phyloP scores from a whole-genome alignment of 2,113 vertebrate species.

The Steatornis caripensis region DNA sequence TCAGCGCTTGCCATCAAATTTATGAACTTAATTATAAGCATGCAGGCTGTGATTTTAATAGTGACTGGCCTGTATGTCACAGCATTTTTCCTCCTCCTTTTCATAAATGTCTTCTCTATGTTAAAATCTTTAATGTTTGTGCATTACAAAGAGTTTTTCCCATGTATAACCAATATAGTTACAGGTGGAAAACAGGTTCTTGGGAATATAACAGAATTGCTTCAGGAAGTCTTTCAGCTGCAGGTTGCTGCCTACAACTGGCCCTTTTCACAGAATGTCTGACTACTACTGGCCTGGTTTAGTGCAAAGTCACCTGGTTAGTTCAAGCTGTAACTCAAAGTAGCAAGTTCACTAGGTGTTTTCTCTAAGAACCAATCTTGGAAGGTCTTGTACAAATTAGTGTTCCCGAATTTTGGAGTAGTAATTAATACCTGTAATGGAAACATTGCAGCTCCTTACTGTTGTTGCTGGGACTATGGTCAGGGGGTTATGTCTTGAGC shows the following conservation, averaged over 20 bases:
- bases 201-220: not conserved
- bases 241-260: fast-evolving
- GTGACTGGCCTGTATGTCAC: not conserved
- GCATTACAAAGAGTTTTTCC: not conserved
- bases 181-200: not conserved
- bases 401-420: not conserved
- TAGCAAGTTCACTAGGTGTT: not conserved
- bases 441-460: not conserved
- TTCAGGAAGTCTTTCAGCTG: not conserved
- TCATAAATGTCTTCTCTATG: not conserved
- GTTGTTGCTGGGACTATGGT: not conserved
- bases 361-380: not conserved
- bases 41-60: not conserved
- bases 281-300: not conserved
- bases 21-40: not conserved
- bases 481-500: not conserved
- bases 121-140: not conserved
- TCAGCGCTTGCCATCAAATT: not conserved
- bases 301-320: not conserved
- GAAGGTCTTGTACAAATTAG: not conserved
- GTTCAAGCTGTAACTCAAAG: not conserved
- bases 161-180: fast-evolving
- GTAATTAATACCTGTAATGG: not conserved
- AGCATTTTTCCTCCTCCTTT: not conserved
- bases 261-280: not conserved